phyloP scores from a whole-genome alignment of 2,113 vertebrate species.

The Triplophysa rosa region DNA sequence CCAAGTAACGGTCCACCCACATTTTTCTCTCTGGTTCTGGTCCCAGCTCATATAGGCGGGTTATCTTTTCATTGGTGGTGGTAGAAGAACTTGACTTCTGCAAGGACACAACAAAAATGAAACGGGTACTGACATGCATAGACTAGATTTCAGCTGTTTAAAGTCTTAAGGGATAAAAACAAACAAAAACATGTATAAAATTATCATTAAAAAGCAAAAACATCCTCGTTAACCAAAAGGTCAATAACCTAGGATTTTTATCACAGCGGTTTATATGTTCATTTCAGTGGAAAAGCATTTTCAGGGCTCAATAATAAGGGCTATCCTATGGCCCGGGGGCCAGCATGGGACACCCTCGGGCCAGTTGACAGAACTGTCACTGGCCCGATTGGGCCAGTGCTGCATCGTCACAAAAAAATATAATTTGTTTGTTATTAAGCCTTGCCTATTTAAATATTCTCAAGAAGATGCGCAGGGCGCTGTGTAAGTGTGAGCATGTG shows the following conservation, averaged over 20 bases:
- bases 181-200: neutral
- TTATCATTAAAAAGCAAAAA: too few relatives aligned
- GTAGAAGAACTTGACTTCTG: conserved; percentile 98
- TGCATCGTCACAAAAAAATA: too few relatives aligned
- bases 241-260: neutral
- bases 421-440: too few relatives aligned
- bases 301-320: too few relatives aligned
- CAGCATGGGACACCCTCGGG: too few relatives aligned
- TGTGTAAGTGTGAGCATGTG: too few relatives aligned
- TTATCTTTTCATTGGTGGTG: conserved; percentile 98
- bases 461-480: too few relatives aligned
- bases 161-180: neutral
- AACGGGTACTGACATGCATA: neutral
- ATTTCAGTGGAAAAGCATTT: conserved; percentile 24
- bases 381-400: too few relatives aligned
- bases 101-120: conserved; percentile 23
- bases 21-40: conserved; percentile 96
- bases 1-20: conserved; percentile 96
- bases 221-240: neutral
- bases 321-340: too few relatives aligned
- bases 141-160: neutral
- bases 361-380: too few relatives aligned
- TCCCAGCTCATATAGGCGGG: conserved; percentile 94
- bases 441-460: too few relatives aligned
- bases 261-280: neutral